Base-by-base conservation (phyloP, 2,888 invertebrate species). In the Brachyptera putata region DNA sequence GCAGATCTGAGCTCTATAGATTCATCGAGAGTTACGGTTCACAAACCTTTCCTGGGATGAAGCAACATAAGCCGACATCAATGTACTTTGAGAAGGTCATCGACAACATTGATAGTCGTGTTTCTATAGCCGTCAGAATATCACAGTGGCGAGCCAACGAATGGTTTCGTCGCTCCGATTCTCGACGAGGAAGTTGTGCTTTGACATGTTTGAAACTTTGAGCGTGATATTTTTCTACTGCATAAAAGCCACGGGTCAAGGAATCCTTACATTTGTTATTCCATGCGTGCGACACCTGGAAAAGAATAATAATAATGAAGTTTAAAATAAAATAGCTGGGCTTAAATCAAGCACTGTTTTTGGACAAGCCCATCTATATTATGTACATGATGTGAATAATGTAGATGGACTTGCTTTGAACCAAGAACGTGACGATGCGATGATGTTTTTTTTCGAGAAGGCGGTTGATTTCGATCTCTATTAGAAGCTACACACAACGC, bases 41-140 rank as follows among this genome's bases (percentile, higher is more conserved):
- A 66, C 69, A 75, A 70, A 94, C 93, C 81, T 91, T 91, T 60
- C 95, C 95, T 0, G 95, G 95, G 70, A 95, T 94, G 70, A 95
- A 95, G 71, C 95, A 95, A 71, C 94, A 91, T 18, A 90, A 75
- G 61, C 87, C 85, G 36, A 83, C 78, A 66, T 94, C 92, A 26
- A 95, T 89, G 70, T 89, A 92, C 75, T 93, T 94, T 61, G 86
- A 83, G 70, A 91, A 95, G 0, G 95, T 95, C 93, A 95, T 95
- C 37, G 89, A 88, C 13, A 95, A 80, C 86, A 95, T 89, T 0
- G 93, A 93, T 56, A 95, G 84, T 22, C 95, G 80, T 0, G 95
- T 95, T 75, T 95, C 95, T 58, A 95, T 86, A 0, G 92, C 92
- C 0, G 89, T 89, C 26, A 95, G 77, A 66, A 95, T 91, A 69